These are phyloP conservation scores for Ornithoptera alexandrae DNA, from an alignment of 2,888 invertebrate genomes.

Conservation along the genomic window DNA sequence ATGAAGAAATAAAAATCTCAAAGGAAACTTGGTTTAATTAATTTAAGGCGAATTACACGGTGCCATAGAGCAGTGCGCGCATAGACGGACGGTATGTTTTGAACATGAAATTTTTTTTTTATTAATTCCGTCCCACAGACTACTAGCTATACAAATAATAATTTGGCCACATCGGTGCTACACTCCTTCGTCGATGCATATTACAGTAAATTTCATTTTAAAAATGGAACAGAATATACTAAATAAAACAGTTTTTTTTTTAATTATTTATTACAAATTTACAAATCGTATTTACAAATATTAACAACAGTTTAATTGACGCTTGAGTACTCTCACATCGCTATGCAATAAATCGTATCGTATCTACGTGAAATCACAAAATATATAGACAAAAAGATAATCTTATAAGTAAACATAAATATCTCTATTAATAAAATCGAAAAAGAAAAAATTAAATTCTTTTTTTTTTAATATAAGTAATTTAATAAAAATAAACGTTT, in stretches of 20 bases:
- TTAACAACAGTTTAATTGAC: slow-evolving; percentile 23
- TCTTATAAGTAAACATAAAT: slow-evolving; percentile 21
- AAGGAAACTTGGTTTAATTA: slow-evolving; percentile 22
- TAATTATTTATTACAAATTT: slow-evolving; percentile 38
- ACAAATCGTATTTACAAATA: slow-evolving; percentile 40
- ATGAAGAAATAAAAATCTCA: slow-evolving; percentile 24
- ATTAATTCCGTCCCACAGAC: too few species aligned
- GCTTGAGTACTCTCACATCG: slow-evolving; percentile 9
- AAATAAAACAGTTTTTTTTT: slow-evolving; percentile 13
- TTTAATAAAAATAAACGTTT: slow-evolving; percentile 20
- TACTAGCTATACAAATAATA: too few species aligned
- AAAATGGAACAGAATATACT: too few species aligned
- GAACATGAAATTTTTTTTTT: too few species aligned
- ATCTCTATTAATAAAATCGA: slow-evolving; percentile 10
- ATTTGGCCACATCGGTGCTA: too few species aligned
- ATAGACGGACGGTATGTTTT: too few species aligned
- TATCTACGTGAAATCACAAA: slow-evolving; percentile 24
- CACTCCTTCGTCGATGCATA: too few species aligned
- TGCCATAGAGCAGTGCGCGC: too few species aligned
- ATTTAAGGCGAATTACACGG: neutral
- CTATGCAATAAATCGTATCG: slow-evolving; percentile 4
- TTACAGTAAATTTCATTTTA: too few species aligned
- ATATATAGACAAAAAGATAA: neutral
- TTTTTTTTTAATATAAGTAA: slow-evolving; percentile 18
- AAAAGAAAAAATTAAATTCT: slow-evolving; percentile 8